Evolutionary conservation across 1,140 invertebrate species (phyloP), one percentile per base, ranked within the genome.

Genomic region (Micrasema minimum): DNA sequence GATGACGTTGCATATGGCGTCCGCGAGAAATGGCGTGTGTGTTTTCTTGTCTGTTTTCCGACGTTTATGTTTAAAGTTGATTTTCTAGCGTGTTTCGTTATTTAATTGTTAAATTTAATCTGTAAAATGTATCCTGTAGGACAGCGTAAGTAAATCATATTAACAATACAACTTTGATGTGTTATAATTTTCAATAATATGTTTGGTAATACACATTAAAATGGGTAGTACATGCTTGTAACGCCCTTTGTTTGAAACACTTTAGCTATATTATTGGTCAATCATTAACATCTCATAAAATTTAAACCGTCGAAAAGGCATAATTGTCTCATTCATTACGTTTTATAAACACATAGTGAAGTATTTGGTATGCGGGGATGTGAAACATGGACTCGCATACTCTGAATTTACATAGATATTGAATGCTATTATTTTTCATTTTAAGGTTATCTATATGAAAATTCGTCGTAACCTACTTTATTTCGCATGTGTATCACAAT

Each of bases 51-150:
- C 38, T 64, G 43, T 64, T 64, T 46, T 64, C 59, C 59, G 59
- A 64, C 59, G 43, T 64, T 64, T 64, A 46, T 64, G 43, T 64
- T 64, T 64, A 64, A 31, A 64, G 50, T 57, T 43, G 66, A 43
- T 43, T 57, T 41, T 57, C 14, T 18, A 62, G 10, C 26, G 55
- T 35, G 18, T 35, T 16, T 65, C 55, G 51, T 50, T 50, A 62
- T 51, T 50, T 62, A 62, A 53, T 50, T 69, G 41, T 62, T 69
- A 51, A 69, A 69, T 69, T 57, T 48, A 62, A 46, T 10, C 10
- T n/a, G 38, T 72, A 69, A 41, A 77, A 87, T 87, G 85, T 86
- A 85, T 84, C 85, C 85, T 77, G 85, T 85, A 37, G 66, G 61
- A 16, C 70, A 86, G 79, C 85, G 85, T 87, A 83, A 86, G 85